These are phyloP conservation scores for Popillia japonica DNA, from an alignment of 1,140 invertebrate species.

Conservation along the genomic window DNA sequence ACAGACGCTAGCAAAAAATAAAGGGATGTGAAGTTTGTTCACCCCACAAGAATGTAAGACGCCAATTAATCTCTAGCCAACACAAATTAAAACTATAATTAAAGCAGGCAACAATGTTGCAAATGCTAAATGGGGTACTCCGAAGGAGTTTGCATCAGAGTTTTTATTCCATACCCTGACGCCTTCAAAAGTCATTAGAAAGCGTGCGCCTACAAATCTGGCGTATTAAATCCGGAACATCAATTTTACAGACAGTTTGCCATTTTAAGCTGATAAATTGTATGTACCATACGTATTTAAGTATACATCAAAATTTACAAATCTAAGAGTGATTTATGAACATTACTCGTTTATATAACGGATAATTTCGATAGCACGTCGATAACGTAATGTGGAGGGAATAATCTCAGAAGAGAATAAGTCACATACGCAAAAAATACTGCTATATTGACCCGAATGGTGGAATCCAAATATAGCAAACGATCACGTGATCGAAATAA, in stretches of 20 bases:
- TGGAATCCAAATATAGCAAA: conserved; percentile 29
- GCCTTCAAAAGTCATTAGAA: neutral
- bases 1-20: neutral
- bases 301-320: conserved; percentile 7
- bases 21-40: neutral
- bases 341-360: neutral
- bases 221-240: neutral
- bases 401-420: conserved; percentile 11
- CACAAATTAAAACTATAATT: conserved; percentile 17
- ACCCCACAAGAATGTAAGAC: conserved; percentile 5
- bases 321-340: neutral
- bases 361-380: neutral
- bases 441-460: conserved; percentile 23
- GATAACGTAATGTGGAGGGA: neutral
- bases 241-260: neutral
- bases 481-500: conserved; percentile 19
- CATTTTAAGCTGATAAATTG: neutral
- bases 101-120: conserved; percentile 14
- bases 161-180: neutral
- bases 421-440: neutral
- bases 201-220: conserved; percentile 8
- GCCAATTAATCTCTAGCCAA: conserved; percentile 4
- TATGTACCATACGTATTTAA: neutral
- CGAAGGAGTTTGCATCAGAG: neutral
- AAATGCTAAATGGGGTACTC: neutral